Conservation (phyloP, 2,888 invertebrate species). For the Periphyllus acericola region DNA sequence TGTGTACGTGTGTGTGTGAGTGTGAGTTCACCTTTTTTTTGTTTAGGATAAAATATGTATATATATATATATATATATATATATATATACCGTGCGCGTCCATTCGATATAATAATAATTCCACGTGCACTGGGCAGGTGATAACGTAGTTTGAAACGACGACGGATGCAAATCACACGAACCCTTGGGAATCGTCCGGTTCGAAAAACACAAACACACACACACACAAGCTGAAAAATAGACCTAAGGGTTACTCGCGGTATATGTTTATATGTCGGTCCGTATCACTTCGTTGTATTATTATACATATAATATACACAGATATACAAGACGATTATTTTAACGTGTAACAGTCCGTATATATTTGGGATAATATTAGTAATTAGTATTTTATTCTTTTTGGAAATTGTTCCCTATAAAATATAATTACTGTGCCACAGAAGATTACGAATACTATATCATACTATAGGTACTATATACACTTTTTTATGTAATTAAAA, state of each 20-base stretch:
- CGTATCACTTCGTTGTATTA: background rate
- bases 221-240: background rate
- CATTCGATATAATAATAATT: slow-evolving; percentile 22
- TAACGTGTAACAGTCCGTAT: too few relatives aligned
- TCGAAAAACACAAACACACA: background rate
- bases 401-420: too few relatives aligned
- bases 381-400: too few relatives aligned
- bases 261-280: background rate
- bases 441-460: too few relatives aligned
- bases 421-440: too few relatives aligned
- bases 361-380: too few relatives aligned
- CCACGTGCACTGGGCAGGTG: background rate
- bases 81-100: background rate
- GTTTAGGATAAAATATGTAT: background rate
- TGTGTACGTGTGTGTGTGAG: background rate
- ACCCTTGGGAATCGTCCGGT: slow-evolving; percentile 26
- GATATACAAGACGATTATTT: too few relatives aligned
- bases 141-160: slow-evolving; percentile 5
- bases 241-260: background rate
- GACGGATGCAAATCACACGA: slow-evolving; percentile 40
- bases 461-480: too few relatives aligned
- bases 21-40: slow-evolving; percentile 7
- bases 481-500: too few relatives aligned
- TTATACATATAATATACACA: background rate
- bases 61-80: background rate